Evolutionary conservation across 2,797 vertebrate species (phyloP).

Genomic region (Graptemys geographica): DNA sequence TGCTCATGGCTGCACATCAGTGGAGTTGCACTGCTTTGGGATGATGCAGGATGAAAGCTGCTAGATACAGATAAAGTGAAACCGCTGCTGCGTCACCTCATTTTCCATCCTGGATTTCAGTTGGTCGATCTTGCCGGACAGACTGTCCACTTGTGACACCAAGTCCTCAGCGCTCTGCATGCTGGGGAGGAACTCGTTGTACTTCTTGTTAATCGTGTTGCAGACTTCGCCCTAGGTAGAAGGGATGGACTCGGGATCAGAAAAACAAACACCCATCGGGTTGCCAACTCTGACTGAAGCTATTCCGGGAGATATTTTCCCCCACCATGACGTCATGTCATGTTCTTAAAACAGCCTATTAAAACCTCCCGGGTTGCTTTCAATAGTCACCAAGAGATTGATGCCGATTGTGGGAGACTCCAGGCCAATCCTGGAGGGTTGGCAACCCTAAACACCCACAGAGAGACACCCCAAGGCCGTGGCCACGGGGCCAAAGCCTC

Average conservation of each 20-base stretch:
- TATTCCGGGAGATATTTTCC: no score
- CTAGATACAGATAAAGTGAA: rapidly evolving
- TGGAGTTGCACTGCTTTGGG: neutral
- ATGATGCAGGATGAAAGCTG: rapidly evolving
- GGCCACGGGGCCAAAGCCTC: neutral
- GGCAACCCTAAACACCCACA: neutral
- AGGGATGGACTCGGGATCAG: neutral
- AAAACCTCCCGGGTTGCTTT: no score
- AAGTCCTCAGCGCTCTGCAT: constrained; percentile 89
- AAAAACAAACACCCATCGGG: no score
- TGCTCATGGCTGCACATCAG: neutral
- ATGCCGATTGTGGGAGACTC: no score
- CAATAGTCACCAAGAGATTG: no score
- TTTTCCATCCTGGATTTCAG: constrained; percentile 89
- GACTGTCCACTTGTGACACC: constrained; percentile 85
- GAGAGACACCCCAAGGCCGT: neutral
- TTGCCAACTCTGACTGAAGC: no score
- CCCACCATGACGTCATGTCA: no score
- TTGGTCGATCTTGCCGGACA: constrained; percentile 86
- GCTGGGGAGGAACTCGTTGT: constrained; percentile 92
- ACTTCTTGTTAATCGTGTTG: constrained; percentile 92
- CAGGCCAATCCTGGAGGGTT: no score
- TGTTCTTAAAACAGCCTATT: no score
- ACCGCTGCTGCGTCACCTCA: constrained; percentile 82
- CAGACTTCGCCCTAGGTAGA: constrained; percentile 87